Evolutionary conservation across 2,888 invertebrate genomes (phyloP).

Genomic region (Cancer borealis): DNA sequence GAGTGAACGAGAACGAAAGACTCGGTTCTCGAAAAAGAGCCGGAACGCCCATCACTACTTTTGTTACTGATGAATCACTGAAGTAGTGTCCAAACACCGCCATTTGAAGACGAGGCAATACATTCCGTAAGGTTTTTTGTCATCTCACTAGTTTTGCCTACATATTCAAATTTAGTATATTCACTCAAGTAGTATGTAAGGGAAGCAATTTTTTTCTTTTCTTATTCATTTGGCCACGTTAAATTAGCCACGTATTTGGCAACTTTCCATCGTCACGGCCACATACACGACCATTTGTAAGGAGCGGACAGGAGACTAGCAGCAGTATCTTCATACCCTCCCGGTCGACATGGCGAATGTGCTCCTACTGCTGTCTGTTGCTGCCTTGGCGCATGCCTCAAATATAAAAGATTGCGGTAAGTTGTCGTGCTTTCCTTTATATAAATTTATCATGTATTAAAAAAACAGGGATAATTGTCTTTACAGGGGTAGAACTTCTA

Average conservation of each 20-base stretch:
- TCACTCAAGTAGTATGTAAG: neutral
- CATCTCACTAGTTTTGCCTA: neutral
- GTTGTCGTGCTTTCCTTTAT: neutral
- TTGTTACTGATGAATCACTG: neutral
- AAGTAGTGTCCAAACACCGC: neutral
- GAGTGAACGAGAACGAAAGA: too few relatives aligned
- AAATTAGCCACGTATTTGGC: neutral
- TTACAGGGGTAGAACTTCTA: neutral
- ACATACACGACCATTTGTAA: neutral
- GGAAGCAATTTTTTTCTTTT: neutral
- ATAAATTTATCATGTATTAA: neutral
- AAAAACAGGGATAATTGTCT: neutral
- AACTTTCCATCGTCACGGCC: neutral
- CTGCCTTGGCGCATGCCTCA: neutral
- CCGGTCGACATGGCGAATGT: neutral
- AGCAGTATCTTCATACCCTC: neutral
- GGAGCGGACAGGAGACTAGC: neutral
- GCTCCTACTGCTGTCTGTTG: neutral
- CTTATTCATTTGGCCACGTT: neutral
- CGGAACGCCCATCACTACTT: too few relatives aligned
- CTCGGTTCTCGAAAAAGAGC: too few relatives aligned
- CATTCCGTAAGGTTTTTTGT: neutral
- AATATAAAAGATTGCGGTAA: neutral
- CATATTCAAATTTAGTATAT: neutral
- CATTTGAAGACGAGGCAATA: neutral